These are phyloP conservation scores for Oryzaephilus surinamensis DNA, from an alignment of 1,140 invertebrate species.

Conservation along the genomic window DNA sequence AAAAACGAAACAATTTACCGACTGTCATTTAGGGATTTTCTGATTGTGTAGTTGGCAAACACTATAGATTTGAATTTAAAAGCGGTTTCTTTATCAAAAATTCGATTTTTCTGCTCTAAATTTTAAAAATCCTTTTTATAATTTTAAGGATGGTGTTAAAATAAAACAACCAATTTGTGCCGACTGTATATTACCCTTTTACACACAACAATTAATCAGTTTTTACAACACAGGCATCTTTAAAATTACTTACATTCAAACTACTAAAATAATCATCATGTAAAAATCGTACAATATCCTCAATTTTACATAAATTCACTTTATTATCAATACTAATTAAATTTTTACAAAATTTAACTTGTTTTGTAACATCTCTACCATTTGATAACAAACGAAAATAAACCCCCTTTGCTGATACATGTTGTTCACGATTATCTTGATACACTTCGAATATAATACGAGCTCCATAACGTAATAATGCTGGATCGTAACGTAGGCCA, in stretches of 20 bases:
- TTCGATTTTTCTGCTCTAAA: too few species aligned
- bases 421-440: slow-evolving; percentile 35
- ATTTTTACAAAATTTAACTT: slow-evolving; percentile 67
- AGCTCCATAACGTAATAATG: slow-evolving; percentile 66
- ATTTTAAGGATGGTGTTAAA: too few species aligned
- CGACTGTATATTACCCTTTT: too few species aligned
- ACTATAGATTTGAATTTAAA: too few species aligned
- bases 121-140: too few species aligned
- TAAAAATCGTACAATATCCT: slow-evolving; percentile 71
- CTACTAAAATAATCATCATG: slow-evolving; percentile 74
- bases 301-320: slow-evolving; percentile 65
- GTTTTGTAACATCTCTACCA: slow-evolving; percentile 74
- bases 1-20: too few species aligned
- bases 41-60: too few species aligned
- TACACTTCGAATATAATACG: slow-evolving; percentile 78
- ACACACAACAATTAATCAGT: too few species aligned
- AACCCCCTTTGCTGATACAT: slow-evolving; percentile 48
- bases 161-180: too few species aligned
- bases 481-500: slow-evolving; percentile 50
- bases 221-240: slow-evolving; percentile 82
- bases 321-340: slow-evolving; percentile 42
- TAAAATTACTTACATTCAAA: slow-evolving; percentile 75
- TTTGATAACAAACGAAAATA: slow-evolving; percentile 78
- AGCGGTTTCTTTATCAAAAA: too few species aligned
- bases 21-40: too few species aligned